Evolutionary conservation across 2,888 invertebrate species (phyloP), one percentile per base, ranked within the genome.

Genomic region (Penaeus monodon): DNA sequence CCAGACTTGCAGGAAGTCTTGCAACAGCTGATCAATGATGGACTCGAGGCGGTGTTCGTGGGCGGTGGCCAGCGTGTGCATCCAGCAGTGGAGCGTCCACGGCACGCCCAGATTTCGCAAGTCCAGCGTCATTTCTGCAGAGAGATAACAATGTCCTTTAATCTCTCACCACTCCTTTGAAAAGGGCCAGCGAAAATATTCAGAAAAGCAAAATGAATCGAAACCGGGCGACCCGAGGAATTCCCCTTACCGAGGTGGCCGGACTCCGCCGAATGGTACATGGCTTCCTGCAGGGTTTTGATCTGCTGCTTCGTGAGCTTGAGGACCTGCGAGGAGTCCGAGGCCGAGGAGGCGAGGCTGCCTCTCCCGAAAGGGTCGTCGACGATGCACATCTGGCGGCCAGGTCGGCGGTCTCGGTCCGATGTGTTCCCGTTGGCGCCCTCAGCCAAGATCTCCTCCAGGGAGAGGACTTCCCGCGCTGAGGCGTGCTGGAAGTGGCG

Each of bases 1-100:
- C 92, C 97, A 97, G 88, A 97, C 97, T 94, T 97, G 97, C 64
- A 97, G 93, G 92, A 97, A 97, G 92, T 97, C 97, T 92, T 97
- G 97, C 81, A 98, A 92, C 63, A 98, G 93, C 92, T 97, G 97
- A 92, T 97, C 97, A 74, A 97, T 96, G 65, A 97, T 95, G 86
- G 95, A 95, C 91, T 97, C 97, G 85, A 97, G 93, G 76, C 96
- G 94, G 87, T 96, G 94, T 90, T 97, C 97, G 84, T 97, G 96
- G 0, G 97, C 97, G 0, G 96, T 96, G 0, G 96, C 96, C 64
- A 98, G 93, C 0, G 97, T 97, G 91, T 96, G 95, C 94, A 97
- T 97, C 98, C 98, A 98, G 91, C 97, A 97, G 92, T 98, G 97
- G 44, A 97, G 92, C 0, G 97, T 97, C 98, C 98, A 98, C 6